These are phyloP conservation scores for Drosophila merina DNA, from an alignment of 2,888 invertebrate genomes.

Conservation along the genomic window DNA sequence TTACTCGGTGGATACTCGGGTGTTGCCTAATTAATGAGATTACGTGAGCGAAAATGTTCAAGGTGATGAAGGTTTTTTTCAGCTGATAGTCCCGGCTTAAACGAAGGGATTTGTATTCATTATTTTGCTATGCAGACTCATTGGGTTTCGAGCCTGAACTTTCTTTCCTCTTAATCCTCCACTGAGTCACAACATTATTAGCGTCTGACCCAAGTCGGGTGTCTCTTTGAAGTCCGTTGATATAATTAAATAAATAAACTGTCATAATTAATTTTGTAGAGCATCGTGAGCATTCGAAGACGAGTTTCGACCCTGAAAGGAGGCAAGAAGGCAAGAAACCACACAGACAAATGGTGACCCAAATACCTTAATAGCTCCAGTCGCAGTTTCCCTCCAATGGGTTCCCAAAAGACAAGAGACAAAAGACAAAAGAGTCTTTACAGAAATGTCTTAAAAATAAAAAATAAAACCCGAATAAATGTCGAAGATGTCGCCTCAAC, in stretches of 20 bases:
- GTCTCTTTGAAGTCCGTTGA: conserved; percentile 56
- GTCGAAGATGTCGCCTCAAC: conserved; percentile 43
- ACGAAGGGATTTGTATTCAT: not conserved
- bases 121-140: not conserved
- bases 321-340: conserved; percentile 33
- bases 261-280: conserved; percentile 76
- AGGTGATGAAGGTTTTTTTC: not conserved
- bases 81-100: not conserved
- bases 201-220: conserved; percentile 29
- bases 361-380: conserved; percentile 65
- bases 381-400: conserved; percentile 11
- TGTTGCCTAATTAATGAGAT: conserved; percentile 25
- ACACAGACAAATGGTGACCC: conserved; percentile 61
- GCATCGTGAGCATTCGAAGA: conserved; percentile 50
- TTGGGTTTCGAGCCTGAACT: not conserved
- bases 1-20: conserved; percentile 10
- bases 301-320: conserved; percentile 14
- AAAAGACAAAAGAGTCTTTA: conserved; percentile 54
- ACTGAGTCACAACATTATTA: conserved; percentile 77
- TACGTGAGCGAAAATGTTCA: conserved; percentile 8
- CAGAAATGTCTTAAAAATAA: conserved; percentile 51
- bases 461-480: conserved; percentile 48
- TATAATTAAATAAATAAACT: conserved; percentile 78
- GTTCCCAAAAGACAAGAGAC: not conserved
- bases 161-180: conserved; percentile 48